phyloP scores from a whole-genome alignment of 2,888 invertebrate genomes.

The Metallyticus violacea region DNA sequence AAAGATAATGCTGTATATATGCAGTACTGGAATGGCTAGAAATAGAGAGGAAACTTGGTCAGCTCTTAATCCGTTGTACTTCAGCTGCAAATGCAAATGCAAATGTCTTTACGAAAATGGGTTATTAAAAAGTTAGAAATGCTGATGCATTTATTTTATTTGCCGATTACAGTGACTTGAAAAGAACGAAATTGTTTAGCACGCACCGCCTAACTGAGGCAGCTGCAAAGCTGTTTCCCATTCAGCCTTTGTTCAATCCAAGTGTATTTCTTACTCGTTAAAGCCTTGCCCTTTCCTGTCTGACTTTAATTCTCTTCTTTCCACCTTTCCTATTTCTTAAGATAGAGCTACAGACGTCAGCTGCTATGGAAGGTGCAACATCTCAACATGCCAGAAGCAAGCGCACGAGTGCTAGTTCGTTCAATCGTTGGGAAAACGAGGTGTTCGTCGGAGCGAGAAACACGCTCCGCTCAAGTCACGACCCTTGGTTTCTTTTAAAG shows the following conservation, averaged over 20 bases:
- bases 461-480: not conserved
- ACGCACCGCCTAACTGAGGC: too few relatives aligned
- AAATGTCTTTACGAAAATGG: too few relatives aligned
- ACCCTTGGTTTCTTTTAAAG: conserved; percentile 3
- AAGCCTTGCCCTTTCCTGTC: too few relatives aligned
- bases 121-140: too few relatives aligned
- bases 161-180: too few relatives aligned
- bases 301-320: not conserved
- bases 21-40: too few relatives aligned
- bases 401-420: conserved; percentile 6
- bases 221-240: not conserved
- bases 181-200: too few relatives aligned
- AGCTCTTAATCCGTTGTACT: too few relatives aligned
- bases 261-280: not conserved
- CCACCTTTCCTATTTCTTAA: not conserved
- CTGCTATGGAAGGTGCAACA: conserved; percentile 26
- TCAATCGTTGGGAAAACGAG: conserved; percentile 30
- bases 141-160: too few relatives aligned
- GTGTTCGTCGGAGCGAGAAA: conserved; percentile 28
- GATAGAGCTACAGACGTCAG: conserved; percentile 18
- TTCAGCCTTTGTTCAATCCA: not conserved
- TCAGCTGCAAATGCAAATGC: too few relatives aligned
- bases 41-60: too few relatives aligned
- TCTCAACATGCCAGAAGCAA: conserved; percentile 30
- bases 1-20: too few relatives aligned